phyloP scores from a whole-genome alignment of 2,888 invertebrate genomes.

The Bembecia ichneumoniformis region DNA sequence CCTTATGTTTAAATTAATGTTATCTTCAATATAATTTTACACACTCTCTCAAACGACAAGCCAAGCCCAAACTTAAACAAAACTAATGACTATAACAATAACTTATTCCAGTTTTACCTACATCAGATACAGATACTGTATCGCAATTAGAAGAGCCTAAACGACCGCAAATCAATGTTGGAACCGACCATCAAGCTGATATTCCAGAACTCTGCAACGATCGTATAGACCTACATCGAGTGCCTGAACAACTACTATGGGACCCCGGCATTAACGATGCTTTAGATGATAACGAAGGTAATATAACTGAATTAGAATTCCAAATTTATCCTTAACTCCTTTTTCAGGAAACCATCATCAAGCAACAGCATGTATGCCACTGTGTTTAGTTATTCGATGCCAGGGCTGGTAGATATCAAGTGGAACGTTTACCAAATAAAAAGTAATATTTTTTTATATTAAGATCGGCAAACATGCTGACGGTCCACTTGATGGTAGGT shows the following conservation, averaged over 20 bases:
- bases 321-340: no score
- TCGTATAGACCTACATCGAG: slow-evolving; percentile 66
- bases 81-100: not conserved
- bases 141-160: slow-evolving; percentile 47
- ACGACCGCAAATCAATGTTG: slow-evolving; percentile 88
- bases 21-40: no score
- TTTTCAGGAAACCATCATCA: no score
- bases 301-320: not conserved
- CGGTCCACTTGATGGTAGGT: no score
- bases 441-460: no score
- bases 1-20: no score
- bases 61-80: not conserved
- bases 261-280: slow-evolving; percentile 83
- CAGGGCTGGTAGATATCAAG: no score
- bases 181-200: slow-evolving; percentile 87
- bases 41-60: no score
- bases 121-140: slow-evolving; percentile 39
- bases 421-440: no score
- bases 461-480: no score
- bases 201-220: slow-evolving; percentile 75
- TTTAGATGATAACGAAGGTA: slow-evolving; percentile 83
- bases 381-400: no score
- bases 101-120: slow-evolving; percentile 24
- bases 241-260: slow-evolving; percentile 86
- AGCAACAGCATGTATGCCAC: no score